Evolutionary conservation across 2,797 vertebrate genomes (phyloP).

Genomic region (Halcyon chelicuti): DNA sequence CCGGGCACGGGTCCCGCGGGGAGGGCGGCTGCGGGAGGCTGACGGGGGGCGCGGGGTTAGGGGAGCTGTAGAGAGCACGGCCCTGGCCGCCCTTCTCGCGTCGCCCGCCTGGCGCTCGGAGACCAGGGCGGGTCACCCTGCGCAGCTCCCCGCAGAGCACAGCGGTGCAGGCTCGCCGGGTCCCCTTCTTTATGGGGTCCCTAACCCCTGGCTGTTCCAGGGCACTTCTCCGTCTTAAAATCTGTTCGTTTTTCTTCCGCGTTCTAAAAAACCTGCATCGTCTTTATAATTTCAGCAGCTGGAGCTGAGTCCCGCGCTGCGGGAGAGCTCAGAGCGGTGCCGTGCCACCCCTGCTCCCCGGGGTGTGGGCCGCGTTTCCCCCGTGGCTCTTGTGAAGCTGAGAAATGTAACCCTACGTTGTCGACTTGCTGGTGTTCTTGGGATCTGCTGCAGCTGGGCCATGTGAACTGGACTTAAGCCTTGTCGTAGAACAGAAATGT

Average conservation of each 20-base stretch:
- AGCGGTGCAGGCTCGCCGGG: accelerated
- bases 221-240: background rate
- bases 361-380: accelerated
- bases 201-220: accelerated
- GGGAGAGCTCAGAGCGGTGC: background rate
- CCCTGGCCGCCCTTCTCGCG: background rate
- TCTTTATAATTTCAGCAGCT: background rate
- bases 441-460: background rate
- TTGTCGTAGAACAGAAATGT: background rate
- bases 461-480: accelerated
- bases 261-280: accelerated
- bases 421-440: accelerated
- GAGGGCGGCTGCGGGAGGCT: background rate
- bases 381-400: accelerated
- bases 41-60: background rate
- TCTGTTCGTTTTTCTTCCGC: accelerated
- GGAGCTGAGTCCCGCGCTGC: background rate
- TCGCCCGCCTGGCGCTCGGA: background rate
- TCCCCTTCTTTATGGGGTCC: accelerated
- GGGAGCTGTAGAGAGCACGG: background rate
- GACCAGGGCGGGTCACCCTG: background rate
- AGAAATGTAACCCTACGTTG: accelerated
- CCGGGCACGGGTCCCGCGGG: background rate
- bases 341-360: accelerated
- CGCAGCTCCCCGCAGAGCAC: accelerated